phyloP scores from a whole-genome alignment of 2,113 vertebrate genomes.

The Pontoporia blainvillei region DNA sequence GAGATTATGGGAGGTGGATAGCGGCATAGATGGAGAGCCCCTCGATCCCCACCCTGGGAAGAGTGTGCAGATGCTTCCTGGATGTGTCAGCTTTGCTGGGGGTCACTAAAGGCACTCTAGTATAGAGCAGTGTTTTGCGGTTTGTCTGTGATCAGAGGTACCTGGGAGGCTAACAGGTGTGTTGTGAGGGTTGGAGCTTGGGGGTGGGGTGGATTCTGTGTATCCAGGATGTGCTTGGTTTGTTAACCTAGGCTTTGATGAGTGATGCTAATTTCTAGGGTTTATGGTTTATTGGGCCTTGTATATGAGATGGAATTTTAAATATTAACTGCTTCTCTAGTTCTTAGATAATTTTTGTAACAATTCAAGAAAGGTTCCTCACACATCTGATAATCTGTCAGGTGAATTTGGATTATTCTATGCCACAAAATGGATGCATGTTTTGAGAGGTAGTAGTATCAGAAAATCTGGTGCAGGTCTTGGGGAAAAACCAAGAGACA shows the following conservation, averaged over 20 bases:
- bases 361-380: not conserved
- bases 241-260: not conserved
- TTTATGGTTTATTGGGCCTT: constrained; percentile 41
- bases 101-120: not conserved
- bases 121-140: not conserved
- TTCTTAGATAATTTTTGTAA: not conserved
- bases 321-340: constrained; percentile 26
- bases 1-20: not conserved
- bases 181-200: constrained; percentile 36
- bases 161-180: constrained; percentile 79
- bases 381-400: not conserved
- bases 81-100: not conserved
- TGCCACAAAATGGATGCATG: constrained; percentile 39
- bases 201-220: not conserved
- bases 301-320: constrained; percentile 19
- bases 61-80: not conserved
- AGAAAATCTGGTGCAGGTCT: constrained; percentile 38
- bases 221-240: not conserved
- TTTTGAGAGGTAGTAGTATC: not conserved
- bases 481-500: not conserved
- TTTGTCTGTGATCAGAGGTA: constrained; percentile 14
- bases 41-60: not conserved
- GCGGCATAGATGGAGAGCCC: not conserved
- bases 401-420: constrained; percentile 38
- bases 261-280: not conserved